These are phyloP conservation scores for Acanthurus lineatus DNA, from an alignment of 2,797 vertebrate genomes.

Conservation along the genomic window DNA sequence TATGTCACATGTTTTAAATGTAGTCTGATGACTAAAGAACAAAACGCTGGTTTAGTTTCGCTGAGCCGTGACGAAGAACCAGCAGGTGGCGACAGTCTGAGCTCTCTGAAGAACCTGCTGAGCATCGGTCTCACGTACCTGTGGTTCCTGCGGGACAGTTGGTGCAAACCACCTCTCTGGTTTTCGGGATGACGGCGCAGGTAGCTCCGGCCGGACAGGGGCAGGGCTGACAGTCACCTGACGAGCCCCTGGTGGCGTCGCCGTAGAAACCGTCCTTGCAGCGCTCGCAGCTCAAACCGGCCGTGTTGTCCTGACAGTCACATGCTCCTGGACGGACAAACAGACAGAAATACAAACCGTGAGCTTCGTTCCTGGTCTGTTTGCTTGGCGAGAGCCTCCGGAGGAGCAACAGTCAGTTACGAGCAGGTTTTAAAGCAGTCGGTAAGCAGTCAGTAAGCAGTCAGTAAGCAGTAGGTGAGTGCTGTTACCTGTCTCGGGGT, in stretches of 20 bases:
- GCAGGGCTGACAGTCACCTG: slow-evolving; percentile 90
- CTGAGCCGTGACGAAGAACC: no score
- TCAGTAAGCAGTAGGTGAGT: slow-evolving; percentile 28
- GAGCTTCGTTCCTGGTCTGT: no score
- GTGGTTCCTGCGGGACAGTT: slow-evolving; percentile 94
- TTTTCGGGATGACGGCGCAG: slow-evolving; percentile 91
- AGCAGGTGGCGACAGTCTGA: no score
- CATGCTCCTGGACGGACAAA: slow-evolving; percentile 86
- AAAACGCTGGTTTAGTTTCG: no score
- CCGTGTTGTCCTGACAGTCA: slow-evolving; percentile 92
- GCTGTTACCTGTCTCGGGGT: slow-evolving; percentile 87
- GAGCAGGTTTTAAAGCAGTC: not conserved
- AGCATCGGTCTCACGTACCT: slow-evolving; percentile 77
- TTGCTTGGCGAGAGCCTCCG: no score
- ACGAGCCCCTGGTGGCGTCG: slow-evolving; percentile 87
- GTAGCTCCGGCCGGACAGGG: slow-evolving; percentile 91
- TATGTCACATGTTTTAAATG: no score
- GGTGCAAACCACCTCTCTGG: slow-evolving; percentile 95
- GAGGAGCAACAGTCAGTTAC: no score
- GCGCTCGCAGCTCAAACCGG: slow-evolving; percentile 92
- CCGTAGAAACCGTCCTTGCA: slow-evolving; percentile 95
- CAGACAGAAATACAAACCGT: no score
- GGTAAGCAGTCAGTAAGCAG: not conserved
- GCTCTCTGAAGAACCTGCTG: not conserved
- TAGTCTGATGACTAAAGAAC: no score